phyloP scores from a whole-genome alignment of 1,140 invertebrate genomes.

The Ooceraea biroi region DNA sequence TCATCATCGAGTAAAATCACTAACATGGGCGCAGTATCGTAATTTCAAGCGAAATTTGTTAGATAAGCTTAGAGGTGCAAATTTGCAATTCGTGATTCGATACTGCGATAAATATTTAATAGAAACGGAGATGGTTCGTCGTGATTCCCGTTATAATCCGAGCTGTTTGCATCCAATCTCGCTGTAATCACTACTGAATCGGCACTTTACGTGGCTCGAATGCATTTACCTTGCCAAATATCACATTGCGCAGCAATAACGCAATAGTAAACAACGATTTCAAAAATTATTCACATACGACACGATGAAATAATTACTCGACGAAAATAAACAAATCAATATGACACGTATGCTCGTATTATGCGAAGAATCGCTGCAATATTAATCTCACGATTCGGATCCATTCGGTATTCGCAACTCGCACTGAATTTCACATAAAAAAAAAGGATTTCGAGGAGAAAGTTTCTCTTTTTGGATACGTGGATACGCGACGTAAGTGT shows the following conservation, averaged over 20 bases:
- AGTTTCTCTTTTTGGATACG: no score
- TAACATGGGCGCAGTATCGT: background rate
- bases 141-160: background rate
- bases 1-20: constrained; percentile 29
- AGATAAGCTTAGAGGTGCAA: background rate
- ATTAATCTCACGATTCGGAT: background rate
- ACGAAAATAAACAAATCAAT: background rate
- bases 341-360: background rate
- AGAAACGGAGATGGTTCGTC: background rate
- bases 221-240: background rate
- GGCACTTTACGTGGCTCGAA: background rate
- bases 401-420: background rate
- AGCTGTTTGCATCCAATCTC: background rate
- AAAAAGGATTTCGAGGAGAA: background rate
- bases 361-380: background rate
- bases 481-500: constrained; percentile 18
- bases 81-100: background rate
- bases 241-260: background rate
- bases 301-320: background rate
- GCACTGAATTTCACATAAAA: background rate
- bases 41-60: background rate
- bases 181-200: background rate
- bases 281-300: background rate
- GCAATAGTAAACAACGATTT: no score
- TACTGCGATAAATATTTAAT: constrained; percentile 11